Conservation (phyloP, 2,888 invertebrate genomes). For the Drosophila siamana region DNA sequence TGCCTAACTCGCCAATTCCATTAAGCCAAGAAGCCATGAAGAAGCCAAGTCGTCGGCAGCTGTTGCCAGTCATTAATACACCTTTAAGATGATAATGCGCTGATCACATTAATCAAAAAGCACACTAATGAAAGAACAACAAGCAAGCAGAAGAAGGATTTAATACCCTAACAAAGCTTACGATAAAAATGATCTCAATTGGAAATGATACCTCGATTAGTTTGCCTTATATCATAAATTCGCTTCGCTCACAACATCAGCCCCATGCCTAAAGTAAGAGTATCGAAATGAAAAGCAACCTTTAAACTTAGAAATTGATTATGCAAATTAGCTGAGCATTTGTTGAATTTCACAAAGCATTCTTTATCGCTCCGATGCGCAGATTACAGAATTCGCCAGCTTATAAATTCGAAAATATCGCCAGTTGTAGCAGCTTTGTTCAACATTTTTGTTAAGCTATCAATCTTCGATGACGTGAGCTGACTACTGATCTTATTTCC, state of each 20-base stretch:
- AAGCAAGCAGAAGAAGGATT: constrained; percentile 2
- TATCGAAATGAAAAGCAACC: constrained; percentile 3
- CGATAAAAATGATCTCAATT: too few species aligned
- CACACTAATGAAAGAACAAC: background rate
- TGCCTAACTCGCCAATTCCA: constrained; percentile 35
- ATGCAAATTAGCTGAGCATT: constrained; percentile 52
- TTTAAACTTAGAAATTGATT: constrained; percentile 48
- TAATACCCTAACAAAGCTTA: constrained; percentile 9
- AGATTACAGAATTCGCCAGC: constrained; percentile 11
- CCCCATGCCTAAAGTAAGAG: background rate
- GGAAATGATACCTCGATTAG: too few species aligned
- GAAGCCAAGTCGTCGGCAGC: constrained; percentile 11
- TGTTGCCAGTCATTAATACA: constrained; percentile 48
- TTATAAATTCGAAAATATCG: constrained; percentile 1
- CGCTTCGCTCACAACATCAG: background rate
- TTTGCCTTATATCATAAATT: background rate
- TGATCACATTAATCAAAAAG: constrained; percentile 50
- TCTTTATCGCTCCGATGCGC: constrained; percentile 4
- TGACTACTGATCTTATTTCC: constrained; percentile 18
- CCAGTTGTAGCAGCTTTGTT: constrained; percentile 5
- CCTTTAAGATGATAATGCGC: constrained; percentile 44
- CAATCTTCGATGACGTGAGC: constrained; percentile 15
- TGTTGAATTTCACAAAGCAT: constrained; percentile 11
- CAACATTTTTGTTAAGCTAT: constrained; percentile 13
- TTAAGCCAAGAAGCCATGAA: constrained; percentile 27